Conservation (phyloP, 2,888 invertebrate species). For the Campoplex capitator region DNA sequence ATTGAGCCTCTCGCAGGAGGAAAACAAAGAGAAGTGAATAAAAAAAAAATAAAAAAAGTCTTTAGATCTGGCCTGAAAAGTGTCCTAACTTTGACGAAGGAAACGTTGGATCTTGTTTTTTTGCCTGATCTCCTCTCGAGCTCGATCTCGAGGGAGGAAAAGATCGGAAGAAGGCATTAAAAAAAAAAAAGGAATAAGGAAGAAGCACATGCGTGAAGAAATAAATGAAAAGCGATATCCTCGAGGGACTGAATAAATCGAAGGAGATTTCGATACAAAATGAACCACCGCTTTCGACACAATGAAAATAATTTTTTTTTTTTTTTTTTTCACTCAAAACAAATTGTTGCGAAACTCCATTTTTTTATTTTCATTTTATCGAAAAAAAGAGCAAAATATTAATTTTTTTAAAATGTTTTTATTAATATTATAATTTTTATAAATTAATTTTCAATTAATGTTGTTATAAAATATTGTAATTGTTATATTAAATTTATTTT, state of each 20-base stretch:
- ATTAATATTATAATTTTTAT: too few species aligned
- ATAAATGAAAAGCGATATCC: constrained; percentile 66
- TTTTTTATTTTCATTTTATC: too few species aligned
- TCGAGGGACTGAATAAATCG: constrained; percentile 1
- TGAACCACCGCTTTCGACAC: neutral
- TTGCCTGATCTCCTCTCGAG: constrained; percentile 5
- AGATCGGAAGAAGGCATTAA: constrained; percentile 14
- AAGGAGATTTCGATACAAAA: neutral
- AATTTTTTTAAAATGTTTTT: too few species aligned
- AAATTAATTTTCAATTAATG: too few species aligned
- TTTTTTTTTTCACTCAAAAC: too few species aligned
- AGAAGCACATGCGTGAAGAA: neutral
- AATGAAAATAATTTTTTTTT: too few species aligned
- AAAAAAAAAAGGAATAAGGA: neutral
- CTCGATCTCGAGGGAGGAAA: constrained; percentile 43
- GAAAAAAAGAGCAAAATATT: too few species aligned
- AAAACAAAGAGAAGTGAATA: constrained; percentile 14
- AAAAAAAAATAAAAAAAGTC: constrained; percentile 5
- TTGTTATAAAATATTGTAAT: too few species aligned
- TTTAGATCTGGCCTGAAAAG: constrained; percentile 1
- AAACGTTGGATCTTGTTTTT: constrained; percentile 59
- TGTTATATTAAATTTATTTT: too few species aligned
- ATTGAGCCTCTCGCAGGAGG: neutral
- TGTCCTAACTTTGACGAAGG: constrained; percentile 45
- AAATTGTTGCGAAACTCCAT: too few species aligned